phyloP scores from a whole-genome alignment of 1,140 invertebrate species.

The Drosophila pseudoobscura region DNA sequence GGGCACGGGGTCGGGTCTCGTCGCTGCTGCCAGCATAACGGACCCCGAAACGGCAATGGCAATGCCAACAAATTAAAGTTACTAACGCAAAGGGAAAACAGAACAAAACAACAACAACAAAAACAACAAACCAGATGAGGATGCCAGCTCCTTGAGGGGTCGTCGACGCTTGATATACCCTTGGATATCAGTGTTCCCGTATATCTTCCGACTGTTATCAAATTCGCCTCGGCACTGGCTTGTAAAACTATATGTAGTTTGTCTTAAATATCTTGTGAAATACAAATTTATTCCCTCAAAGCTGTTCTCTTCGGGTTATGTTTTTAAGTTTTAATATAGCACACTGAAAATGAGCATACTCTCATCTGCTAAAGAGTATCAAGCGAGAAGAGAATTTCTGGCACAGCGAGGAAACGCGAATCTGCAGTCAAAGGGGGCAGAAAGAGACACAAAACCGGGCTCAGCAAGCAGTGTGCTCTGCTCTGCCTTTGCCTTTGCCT shows the following conservation, averaged over 20 bases:
- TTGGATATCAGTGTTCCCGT: too few relatives aligned
- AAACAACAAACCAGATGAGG: neutral
- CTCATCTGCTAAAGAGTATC: neutral
- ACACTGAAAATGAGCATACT: too few relatives aligned
- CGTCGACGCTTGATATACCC: too few relatives aligned
- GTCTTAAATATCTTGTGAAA: too few relatives aligned
- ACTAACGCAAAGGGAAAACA: slow-evolving; percentile 58
- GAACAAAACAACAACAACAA: slow-evolving; percentile 34
- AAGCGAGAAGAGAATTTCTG: slow-evolving; percentile 38
- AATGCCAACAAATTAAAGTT: slow-evolving; percentile 75
- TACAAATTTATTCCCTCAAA: too few relatives aligned
- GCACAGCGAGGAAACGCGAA: slow-evolving; percentile 36
- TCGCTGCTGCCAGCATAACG: slow-evolving; percentile 45
- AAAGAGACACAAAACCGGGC: slow-evolving; percentile 3
- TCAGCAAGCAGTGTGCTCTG: too few relatives aligned
- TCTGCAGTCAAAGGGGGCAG: slow-evolving; percentile 9
- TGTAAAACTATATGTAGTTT: neutral
- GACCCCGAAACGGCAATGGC: slow-evolving; percentile 61
- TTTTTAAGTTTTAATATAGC: too few relatives aligned
- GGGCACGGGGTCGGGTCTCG: neutral
- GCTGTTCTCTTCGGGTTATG: too few relatives aligned
- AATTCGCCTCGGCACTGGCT: neutral
- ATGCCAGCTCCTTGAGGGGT: too few relatives aligned
- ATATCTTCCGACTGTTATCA: too few relatives aligned
- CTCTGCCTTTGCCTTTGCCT: slow-evolving; percentile 6